These are phyloP conservation scores for Spinus olivaceus DNA, from an alignment of 2,797 vertebrate species.

Conservation along the genomic window DNA sequence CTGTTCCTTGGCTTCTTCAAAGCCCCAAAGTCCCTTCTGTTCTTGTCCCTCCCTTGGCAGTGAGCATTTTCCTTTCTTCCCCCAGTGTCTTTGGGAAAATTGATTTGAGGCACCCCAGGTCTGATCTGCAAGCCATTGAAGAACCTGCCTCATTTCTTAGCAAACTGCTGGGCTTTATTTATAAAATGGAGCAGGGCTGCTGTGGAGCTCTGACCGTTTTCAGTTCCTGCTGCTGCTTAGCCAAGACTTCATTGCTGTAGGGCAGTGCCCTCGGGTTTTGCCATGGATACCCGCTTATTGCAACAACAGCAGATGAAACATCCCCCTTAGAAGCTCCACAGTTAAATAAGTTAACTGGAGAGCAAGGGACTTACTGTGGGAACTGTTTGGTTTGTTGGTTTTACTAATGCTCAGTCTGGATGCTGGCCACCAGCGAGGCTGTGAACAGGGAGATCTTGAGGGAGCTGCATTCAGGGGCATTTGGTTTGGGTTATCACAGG, in stretches of 20 bases:
- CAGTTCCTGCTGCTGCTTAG: not conserved
- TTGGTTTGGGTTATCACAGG: conserved; percentile 49
- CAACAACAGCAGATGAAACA: conserved; percentile 32
- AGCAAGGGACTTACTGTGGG: conserved; percentile 62
- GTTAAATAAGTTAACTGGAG: conserved; percentile 37
- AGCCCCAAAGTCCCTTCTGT: not conserved
- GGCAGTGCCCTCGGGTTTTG: conserved; percentile 41
- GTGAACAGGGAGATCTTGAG: conserved; percentile 41
- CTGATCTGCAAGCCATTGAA: not conserved
- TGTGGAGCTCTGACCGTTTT: not conserved
- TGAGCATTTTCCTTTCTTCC: not conserved
- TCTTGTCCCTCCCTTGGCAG: not conserved
- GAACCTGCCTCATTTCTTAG: not conserved
- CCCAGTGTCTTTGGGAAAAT: not conserved
- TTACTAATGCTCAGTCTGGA: conserved; percentile 67
- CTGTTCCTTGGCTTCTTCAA: not conserved
- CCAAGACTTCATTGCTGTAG: not conserved
- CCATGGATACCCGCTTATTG: conserved; percentile 31
- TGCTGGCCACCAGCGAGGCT: conserved; percentile 51
- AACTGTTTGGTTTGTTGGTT: conserved; percentile 65
- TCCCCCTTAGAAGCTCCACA: not conserved
- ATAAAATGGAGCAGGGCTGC: not conserved
- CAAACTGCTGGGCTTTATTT: not conserved
- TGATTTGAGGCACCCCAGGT: not conserved
- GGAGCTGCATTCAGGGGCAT: conserved; percentile 11